Evolutionary conservation across 2,888 invertebrate species (phyloP).

Genomic region (Glaucopsyche alexis): DNA sequence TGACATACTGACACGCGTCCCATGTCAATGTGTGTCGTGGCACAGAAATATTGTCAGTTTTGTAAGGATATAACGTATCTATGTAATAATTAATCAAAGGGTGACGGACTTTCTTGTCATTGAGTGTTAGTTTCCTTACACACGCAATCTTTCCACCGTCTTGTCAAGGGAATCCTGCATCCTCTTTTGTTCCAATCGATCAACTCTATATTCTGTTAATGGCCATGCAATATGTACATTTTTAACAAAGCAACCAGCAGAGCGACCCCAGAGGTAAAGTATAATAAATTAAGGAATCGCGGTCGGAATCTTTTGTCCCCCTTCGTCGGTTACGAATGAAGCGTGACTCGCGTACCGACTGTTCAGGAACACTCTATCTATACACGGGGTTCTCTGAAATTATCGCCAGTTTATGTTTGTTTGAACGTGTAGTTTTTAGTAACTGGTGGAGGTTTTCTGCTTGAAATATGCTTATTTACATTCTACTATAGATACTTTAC

Average conservation of each 20-base stretch:
- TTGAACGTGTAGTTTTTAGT: background rate
- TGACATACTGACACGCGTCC: too few species aligned
- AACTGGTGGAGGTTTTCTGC: too few species aligned
- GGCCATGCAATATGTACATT: conserved; percentile 9
- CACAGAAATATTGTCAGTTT: too few species aligned
- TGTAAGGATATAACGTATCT: too few species aligned
- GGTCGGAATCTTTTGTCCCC: conserved; percentile 46
- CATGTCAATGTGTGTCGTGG: too few species aligned
- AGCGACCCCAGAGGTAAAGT: conserved; percentile 24
- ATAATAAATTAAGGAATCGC: conserved; percentile 29
- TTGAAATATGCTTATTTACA: too few species aligned
- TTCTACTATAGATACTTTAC: too few species aligned
- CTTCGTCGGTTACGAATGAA: conserved; percentile 68
- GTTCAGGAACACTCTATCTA: conserved; percentile 43
- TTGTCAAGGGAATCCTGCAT: background rate
- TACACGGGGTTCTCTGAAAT: background rate
- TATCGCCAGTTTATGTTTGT: background rate
- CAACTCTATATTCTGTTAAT: background rate
- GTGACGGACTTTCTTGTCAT: too few species aligned
- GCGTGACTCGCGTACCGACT: conserved; percentile 67
- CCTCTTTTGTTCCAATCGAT: background rate
- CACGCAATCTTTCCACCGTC: too few species aligned
- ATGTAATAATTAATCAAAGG: too few species aligned
- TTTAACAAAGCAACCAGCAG: conserved; percentile 2
- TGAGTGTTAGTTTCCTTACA: too few species aligned